Evolutionary conservation across 2,113 vertebrate species (phyloP), one percentile per base, ranked within the genome.

Genomic region (Menura novaehollandiae): DNA sequence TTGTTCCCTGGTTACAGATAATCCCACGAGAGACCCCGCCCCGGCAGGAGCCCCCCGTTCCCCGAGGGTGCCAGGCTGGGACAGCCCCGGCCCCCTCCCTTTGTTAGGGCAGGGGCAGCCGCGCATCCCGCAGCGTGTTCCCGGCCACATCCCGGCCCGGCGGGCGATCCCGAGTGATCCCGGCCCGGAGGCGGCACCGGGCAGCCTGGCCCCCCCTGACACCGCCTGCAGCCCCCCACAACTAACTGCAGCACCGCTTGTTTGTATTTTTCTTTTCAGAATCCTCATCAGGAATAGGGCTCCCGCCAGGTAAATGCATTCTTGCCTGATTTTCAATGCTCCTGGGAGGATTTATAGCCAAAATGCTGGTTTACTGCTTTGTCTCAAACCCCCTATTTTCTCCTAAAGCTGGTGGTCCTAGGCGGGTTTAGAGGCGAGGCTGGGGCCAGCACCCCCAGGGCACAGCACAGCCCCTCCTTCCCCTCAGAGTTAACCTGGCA

Each of bases 271-370:
- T 63, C 59, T 77, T 89, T 73, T 81, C 95, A 95, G 91, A 92
- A 89, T 39, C 94, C 66, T 74, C 83, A 35, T 71, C 95, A 39
- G 67, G 96, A 43, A 88, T 89, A 95, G 96, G 96, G 94, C 66
- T 95, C 35, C 13, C 53, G 64, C 47, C 93, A 95, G 94, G 94
- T 93, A 93, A 95, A 87, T 72, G 94, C 73, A 85, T 63, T 84
- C 84, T 91, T 81, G 83, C 86, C 89, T 51, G 24, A 41, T 91
- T 92, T 67, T 27, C 90, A 56, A 11, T 75, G 80, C 55, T 63
- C 35, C 93, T 58, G 67, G 64, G 64, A 81, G 76, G 80, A 80
- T 84, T n/a, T 43, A 59, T 46, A 59, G 76, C 27, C 76, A 77
- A 91, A 86, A 80, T 43, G 43, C 43, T 62, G 59, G 8, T 26